Conservation (phyloP, 2,113 vertebrate genomes). For the Sorex fumeus region DNA sequence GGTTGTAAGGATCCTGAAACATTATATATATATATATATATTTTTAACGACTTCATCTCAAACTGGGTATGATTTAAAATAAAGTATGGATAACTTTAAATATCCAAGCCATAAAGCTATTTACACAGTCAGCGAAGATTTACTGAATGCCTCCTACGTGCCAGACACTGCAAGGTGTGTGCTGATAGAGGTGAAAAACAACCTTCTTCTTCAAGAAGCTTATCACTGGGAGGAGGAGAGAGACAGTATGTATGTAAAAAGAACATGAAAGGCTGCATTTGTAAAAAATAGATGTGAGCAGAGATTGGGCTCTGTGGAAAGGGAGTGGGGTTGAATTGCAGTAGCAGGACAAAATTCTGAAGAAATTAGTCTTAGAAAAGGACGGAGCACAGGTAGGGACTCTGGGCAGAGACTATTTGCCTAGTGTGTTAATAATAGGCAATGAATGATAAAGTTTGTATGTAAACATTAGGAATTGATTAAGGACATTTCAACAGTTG, state of each 20-base stretch:
- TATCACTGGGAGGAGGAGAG: not conserved
- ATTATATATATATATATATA: slow-evolving; percentile 49
- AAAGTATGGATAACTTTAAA: slow-evolving; percentile 67
- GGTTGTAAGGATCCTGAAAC: slow-evolving; percentile 45
- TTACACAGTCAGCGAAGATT: slow-evolving; percentile 49
- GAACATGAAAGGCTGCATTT: not conserved
- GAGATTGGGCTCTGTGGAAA: not conserved
- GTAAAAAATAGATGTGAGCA: not conserved
- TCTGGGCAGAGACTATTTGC: not conserved
- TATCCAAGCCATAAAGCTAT: slow-evolving; percentile 64
- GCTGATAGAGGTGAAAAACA: slow-evolving; percentile 36
- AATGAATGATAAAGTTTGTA: slow-evolving; percentile 44
- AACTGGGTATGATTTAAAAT: slow-evolving; percentile 70
- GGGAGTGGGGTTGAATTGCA: not conserved
- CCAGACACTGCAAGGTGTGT: slow-evolving; percentile 23
- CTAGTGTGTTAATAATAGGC: slow-evolving; percentile 55
- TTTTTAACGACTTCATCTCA: slow-evolving; percentile 67
- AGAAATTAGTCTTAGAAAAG: slow-evolving; percentile 3
- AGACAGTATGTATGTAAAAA: not conserved
- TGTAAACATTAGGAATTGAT: slow-evolving; percentile 41
- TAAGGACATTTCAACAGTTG: slow-evolving; percentile 60
- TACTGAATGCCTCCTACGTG: not conserved
- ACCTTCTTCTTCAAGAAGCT: not conserved
- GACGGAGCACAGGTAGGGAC: not conserved
- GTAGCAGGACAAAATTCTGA: not conserved